phyloP scores from a whole-genome alignment of 2,113 vertebrate genomes.

The Hemiscyllium ocellatum region DNA sequence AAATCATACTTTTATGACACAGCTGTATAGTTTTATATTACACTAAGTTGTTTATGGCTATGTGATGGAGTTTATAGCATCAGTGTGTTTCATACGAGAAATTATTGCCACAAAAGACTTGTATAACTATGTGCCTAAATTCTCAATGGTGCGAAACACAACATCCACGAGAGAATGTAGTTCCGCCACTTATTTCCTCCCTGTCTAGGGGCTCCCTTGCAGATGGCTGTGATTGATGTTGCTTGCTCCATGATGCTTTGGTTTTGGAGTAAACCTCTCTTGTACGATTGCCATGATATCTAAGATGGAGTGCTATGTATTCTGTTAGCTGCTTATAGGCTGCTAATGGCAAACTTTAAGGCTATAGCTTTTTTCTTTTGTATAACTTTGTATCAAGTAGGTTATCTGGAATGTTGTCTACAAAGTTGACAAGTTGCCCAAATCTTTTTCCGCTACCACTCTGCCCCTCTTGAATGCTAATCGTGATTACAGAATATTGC shows the following conservation, averaged over 20 bases:
- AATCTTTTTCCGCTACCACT: background rate
- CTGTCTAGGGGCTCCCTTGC: background rate
- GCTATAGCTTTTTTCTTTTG: background rate
- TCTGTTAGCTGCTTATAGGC: no score
- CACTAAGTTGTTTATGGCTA: slow-evolving; percentile 8
- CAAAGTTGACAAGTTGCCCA: background rate
- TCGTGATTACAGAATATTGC: background rate
- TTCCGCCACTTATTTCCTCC: slow-evolving; percentile 1
- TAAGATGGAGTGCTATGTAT: background rate
- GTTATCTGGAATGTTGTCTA: background rate
- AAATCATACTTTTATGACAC: background rate
- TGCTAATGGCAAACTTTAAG: background rate
- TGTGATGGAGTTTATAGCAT: slow-evolving; percentile 3
- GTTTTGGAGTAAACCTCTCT: background rate
- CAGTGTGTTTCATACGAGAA: background rate
- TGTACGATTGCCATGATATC: background rate
- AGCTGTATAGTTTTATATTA: slow-evolving; percentile 28
- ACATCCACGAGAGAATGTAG: background rate
- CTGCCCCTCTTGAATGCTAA: background rate
- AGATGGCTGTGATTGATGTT: slow-evolving; percentile 4
- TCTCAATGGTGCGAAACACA: background rate
- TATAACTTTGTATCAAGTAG: background rate
- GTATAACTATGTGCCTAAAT: slow-evolving; percentile 11
- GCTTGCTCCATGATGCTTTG: background rate
- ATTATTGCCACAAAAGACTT: background rate